phyloP scores from a whole-genome alignment of 2,113 vertebrate species.

The Percopsis transmontana region DNA sequence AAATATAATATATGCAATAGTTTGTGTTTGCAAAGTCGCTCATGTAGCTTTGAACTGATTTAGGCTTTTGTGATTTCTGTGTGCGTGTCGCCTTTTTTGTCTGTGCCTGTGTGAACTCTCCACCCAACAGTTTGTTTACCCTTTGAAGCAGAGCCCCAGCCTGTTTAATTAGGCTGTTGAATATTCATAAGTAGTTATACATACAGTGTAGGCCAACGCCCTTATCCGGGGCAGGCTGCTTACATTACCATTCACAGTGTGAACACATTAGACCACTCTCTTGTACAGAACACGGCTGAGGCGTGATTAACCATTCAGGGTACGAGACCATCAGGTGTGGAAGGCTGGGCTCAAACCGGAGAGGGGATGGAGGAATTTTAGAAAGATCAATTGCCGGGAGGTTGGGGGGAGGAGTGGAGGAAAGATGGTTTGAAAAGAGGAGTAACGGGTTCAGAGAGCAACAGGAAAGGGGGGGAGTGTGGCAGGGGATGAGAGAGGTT shows the following conservation, averaged over 20 bases:
- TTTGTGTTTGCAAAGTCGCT: slow-evolving; percentile 23
- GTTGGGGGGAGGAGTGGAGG: background rate
- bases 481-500: slow-evolving; percentile 4
- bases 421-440: slow-evolving; percentile 1
- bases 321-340: slow-evolving; percentile 24
- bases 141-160: slow-evolving; percentile 55
- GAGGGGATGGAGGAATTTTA: slow-evolving; percentile 5
- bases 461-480: background rate
- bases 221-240: slow-evolving; percentile 26
- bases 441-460: background rate
- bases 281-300: background rate
- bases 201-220: slow-evolving; percentile 55
- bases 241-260: slow-evolving; percentile 20
- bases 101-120: slow-evolving; percentile 14
- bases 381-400: background rate
- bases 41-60: slow-evolving; percentile 3
- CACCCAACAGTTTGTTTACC: slow-evolving; percentile 46
- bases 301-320: slow-evolving; percentile 12
- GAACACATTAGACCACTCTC: background rate
- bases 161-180: slow-evolving; percentile 63
- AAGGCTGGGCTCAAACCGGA: slow-evolving; percentile 2
- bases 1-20: slow-evolving; percentile 8
- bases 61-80: slow-evolving; percentile 9
- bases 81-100: background rate
- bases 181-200: slow-evolving; percentile 62